These are phyloP conservation scores for Tetramorium parvispinum DNA, from an alignment of 1,140 invertebrate species.

Conservation along the genomic window DNA sequence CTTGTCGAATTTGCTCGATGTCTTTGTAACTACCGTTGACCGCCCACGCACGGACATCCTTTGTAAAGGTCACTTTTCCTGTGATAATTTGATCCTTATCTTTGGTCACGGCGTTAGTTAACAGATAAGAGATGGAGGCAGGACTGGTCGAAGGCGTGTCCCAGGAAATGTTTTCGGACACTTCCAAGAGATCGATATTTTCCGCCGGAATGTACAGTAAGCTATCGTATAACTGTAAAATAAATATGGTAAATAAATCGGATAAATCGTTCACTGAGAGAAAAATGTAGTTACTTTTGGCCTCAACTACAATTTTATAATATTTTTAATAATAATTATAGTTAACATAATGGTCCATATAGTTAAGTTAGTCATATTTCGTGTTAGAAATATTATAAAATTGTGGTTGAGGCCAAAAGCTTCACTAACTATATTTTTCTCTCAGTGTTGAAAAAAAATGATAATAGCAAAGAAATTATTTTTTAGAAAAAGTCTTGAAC, in stretches of 20 bases:
- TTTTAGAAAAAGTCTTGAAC: neutral
- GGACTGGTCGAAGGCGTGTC: neutral
- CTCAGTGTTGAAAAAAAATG: too few relatives aligned
- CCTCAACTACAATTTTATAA: too few relatives aligned
- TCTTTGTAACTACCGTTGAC: conserved; percentile 17
- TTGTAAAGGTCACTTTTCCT: conserved; percentile 53
- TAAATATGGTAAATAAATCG: neutral
- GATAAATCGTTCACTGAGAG: too few relatives aligned
- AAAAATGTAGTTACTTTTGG: too few relatives aligned
- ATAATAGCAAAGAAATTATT: neutral
- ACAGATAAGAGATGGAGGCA: conserved; percentile 58
- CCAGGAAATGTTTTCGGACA: conserved; percentile 69
- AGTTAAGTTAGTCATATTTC: too few relatives aligned
- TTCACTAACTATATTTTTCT: too few relatives aligned
- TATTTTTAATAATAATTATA: too few relatives aligned
- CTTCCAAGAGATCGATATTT: conserved; percentile 43
- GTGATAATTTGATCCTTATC: conserved; percentile 69
- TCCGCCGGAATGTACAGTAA: conserved; percentile 27
- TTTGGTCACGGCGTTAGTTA: conserved; percentile 74
- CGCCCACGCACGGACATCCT: conserved; percentile 42
- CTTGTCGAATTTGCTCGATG: conserved; percentile 63
- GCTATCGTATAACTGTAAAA: conserved; percentile 67
- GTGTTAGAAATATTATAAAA: too few relatives aligned
- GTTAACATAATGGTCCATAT: too few relatives aligned
- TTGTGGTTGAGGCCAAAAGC: too few relatives aligned